Evolutionary conservation across 2,888 invertebrate genomes (phyloP), one percentile per base, ranked within the genome.

Genomic region (Salticus scenicus): DNA sequence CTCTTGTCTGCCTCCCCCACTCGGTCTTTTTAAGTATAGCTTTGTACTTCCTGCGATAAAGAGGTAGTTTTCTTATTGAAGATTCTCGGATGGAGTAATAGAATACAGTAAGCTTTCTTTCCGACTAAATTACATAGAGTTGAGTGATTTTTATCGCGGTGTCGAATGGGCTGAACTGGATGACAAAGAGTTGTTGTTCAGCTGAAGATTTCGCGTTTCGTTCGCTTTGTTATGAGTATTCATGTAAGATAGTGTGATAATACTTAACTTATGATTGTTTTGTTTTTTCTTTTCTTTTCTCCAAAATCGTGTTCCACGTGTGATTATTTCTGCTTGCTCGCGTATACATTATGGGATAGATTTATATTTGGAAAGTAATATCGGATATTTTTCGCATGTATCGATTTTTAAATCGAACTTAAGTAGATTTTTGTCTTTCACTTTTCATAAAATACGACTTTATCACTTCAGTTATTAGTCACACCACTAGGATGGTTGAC

Each of bases 41-140:
- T 81, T 81, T 81, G 81, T 81, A 24, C 70, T 33, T 47, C 67
- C 33, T 64, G 51, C 57, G 28, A 37, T 57, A 70, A 37, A 69
- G 70, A 57, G n/a, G 51, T 30, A 66, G 74, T 75, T 69, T 69
- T 75, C 67, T 75, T 63, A 70, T 67, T 41, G 74, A 67, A 63
- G 63, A 41, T 63, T 69, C 70, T 69, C 27, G 24, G 57, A 57
- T 24, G 57, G 24, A 57, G 57, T 57, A 57, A 57, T 57, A 57
- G 24, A 57, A 57, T 57, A 57, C 57, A 57, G 24, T 24, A 5
- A 17, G 57, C 57, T 57, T 57, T 57, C 57, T 57, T 14, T 57
- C 57, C 57, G 57, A 57, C 57, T 24, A 57, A 57, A 57, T 57
- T 57, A 57, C 57, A 24, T 17, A 20, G 57, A 57, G 57, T 57